Conservation (phyloP, 1,140 invertebrate genomes). For the Ganaspis sp. region DNA sequence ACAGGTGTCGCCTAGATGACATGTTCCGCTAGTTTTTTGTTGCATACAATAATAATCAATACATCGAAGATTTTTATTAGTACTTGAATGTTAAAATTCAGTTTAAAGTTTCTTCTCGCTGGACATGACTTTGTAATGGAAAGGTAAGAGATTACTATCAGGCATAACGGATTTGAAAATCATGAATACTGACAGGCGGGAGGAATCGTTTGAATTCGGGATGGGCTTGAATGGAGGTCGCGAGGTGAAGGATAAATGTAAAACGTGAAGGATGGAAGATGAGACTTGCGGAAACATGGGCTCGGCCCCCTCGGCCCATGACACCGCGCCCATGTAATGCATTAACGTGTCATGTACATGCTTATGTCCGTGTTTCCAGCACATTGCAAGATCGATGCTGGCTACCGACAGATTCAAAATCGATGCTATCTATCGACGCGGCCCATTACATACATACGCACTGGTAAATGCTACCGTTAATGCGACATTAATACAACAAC, state of each 20-base stretch:
- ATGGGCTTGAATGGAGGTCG: slow-evolving; percentile 57
- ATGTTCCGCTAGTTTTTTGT: no score
- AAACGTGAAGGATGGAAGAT: slow-evolving; percentile 59
- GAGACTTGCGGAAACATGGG: slow-evolving; percentile 68
- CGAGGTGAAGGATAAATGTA: slow-evolving; percentile 43
- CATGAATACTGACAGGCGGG: slow-evolving; percentile 36
- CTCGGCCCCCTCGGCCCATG: slow-evolving; percentile 69
- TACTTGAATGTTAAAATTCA: no score
- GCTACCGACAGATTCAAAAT: slow-evolving; percentile 31
- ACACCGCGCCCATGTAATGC: slow-evolving; percentile 64
- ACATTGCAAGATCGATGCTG: slow-evolving; percentile 38
- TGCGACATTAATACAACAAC: slow-evolving; percentile 6
- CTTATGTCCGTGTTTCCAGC: neutral
- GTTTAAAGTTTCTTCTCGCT: no score
- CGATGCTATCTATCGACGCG: slow-evolving; percentile 41
- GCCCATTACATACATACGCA: slow-evolving; percentile 38
- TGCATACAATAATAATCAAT: no score
- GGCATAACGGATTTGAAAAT: slow-evolving; percentile 50
- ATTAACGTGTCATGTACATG: slow-evolving; percentile 50
- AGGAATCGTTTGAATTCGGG: slow-evolving; percentile 57
- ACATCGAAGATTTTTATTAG: no score
- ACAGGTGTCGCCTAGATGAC: no score
- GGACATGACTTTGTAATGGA: neutral
- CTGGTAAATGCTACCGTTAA: slow-evolving; percentile 14
- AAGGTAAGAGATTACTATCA: slow-evolving; percentile 36